phyloP scores from a whole-genome alignment of 2,113 vertebrate genomes.

The Etheostoma spectabile region DNA sequence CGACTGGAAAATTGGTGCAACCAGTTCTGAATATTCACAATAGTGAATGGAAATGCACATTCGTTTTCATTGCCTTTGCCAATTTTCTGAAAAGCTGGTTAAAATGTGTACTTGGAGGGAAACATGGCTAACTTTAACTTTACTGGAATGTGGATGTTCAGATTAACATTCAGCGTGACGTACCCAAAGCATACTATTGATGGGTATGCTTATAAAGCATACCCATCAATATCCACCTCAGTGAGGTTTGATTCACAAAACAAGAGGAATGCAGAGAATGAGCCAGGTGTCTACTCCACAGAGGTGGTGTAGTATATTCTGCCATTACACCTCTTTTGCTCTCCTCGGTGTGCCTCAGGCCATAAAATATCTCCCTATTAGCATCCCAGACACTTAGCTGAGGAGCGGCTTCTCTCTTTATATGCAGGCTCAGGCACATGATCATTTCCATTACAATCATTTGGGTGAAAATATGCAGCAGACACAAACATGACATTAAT shows the following conservation, averaged over 20 bases:
- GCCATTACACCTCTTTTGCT: constrained; percentile 51
- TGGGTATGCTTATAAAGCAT: too few relatives aligned
- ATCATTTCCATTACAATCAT: constrained; percentile 82
- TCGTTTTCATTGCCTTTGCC: neutral
- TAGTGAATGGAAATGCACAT: neutral
- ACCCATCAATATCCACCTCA: constrained; percentile 7
- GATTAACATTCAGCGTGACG: neutral
- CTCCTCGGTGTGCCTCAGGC: constrained; percentile 56
- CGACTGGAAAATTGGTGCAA: neutral
- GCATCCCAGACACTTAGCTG: constrained; percentile 69
- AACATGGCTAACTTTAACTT: neutral
- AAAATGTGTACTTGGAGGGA: neutral
- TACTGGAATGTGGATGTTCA: neutral
- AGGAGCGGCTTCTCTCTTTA: constrained; percentile 59
- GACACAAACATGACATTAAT: constrained; percentile 81
- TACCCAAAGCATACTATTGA: neutral
- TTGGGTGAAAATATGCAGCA: constrained; percentile 76
- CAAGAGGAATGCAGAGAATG: constrained; percentile 17
- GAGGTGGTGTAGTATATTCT: constrained; percentile 43
- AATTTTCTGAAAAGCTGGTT: neutral
- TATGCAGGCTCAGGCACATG: constrained; percentile 72
- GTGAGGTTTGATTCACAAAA: constrained; percentile 26
- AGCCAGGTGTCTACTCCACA: constrained; percentile 43
- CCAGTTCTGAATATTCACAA: neutral
- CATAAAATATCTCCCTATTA: constrained; percentile 78